Evolutionary conservation across 2,888 invertebrate species (phyloP), one percentile per base, ranked within the genome.

Genomic region (Synanthedon formicaeformis): DNA sequence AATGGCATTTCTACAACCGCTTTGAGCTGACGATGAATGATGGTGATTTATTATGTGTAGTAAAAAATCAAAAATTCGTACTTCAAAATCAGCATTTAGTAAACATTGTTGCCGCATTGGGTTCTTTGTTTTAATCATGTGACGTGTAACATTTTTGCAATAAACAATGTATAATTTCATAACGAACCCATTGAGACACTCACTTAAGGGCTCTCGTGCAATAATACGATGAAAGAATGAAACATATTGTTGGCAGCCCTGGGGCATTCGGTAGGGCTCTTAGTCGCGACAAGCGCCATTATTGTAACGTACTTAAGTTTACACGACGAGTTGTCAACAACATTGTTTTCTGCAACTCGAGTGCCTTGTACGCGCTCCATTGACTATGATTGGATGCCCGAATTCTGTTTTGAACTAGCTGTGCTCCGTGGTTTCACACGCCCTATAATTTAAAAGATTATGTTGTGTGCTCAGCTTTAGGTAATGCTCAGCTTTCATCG

Each of bases 261-360:
- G 53, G 57, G 56, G 57, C 54, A 52, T 59, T 55, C 34, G 8
- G 34, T 34, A 34, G 56, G 53, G 60, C 61, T 60, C 62, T 59
- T 54, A 58, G 50, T 55, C 55, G 53, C 55, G 51, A 55, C 59
- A 59, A 78, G 79, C 66, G 69, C 66, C 64, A 69, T 76, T 69
- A 67, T 72, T 60, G 54, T 61, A 56, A 16, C 23, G 49, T 16
- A 18, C 45, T 49, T 16, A 64, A 77, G 75, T 78, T 78, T 72
- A 65, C 67, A 64, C 62, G 71, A 65, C 45, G 45, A 45, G 23
- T 65, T 69, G 73, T 65, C 71, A 72, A 64, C 71, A 71, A 70
- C 70, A 73, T 74, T 78, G 77, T 75, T 76, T 49, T 73, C 34
- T 73, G 66, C 62, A 60, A 59, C 60, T 62, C 59, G 50, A 54